phyloP scores from a whole-genome alignment of 2,797 vertebrate genomes.

The Borostomias antarcticus region DNA sequence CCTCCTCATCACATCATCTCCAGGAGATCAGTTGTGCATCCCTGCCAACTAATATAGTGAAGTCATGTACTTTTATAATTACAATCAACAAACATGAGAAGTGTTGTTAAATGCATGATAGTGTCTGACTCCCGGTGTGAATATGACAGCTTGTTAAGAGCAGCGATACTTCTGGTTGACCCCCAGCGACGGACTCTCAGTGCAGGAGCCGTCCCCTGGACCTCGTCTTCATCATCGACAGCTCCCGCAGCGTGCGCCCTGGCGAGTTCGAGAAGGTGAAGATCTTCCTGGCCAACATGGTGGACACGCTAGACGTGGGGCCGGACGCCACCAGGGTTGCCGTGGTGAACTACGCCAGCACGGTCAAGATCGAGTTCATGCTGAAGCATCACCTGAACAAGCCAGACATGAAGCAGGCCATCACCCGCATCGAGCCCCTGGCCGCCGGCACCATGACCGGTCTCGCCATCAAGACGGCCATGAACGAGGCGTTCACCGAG shows the following conservation, averaged over 20 bases:
- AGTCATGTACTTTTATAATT: background rate
- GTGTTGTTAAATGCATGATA: conserved; percentile 18
- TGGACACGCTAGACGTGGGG: conserved; percentile 90
- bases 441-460: conserved; percentile 96
- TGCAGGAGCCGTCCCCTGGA: conserved; percentile 87
- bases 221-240: conserved; percentile 94
- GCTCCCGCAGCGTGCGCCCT: conserved; percentile 94
- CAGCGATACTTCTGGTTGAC: conserved; percentile 62
- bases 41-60: conserved; percentile 11
- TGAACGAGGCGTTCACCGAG: conserved; percentile 91
- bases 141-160: conserved; percentile 23
- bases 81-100: no score
- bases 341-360: conserved; percentile 94
- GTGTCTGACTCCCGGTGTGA: conserved; percentile 22
- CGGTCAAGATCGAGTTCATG: conserved; percentile 92
- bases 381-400: conserved; percentile 87
- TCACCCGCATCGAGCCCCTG: conserved; percentile 88
- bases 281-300: conserved; percentile 91
- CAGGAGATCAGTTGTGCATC: conserved; percentile 42
- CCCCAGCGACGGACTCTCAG: conserved; percentile 74
- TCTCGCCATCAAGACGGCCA: conserved; percentile 90
- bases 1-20: conserved; percentile 16
- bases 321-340: conserved; percentile 86
- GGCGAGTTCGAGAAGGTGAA: conserved; percentile 96
- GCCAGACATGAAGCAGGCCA: conserved; percentile 85